Evolutionary conservation across 2,113 vertebrate genomes (phyloP), one percentile per base, ranked within the genome.

Genomic region (Caracal caracal): DNA sequence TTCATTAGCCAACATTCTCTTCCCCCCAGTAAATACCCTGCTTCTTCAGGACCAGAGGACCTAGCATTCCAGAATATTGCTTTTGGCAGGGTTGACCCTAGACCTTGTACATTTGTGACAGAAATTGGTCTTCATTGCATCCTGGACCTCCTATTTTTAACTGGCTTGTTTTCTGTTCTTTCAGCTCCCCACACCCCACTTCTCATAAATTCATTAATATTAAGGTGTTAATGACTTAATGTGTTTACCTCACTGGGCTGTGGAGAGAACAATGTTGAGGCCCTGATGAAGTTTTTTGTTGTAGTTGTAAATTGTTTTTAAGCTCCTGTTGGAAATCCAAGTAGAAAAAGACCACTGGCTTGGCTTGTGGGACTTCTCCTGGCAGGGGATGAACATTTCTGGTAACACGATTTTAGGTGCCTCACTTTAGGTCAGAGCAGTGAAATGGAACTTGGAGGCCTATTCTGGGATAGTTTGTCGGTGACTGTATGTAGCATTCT

Each of bases 61-160:
- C 65, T 95, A 93, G 73, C 22, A 12, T 96, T 97, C 51, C 68
- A 56, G 43, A 96, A 88, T 95, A 91, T 33, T 78, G 79, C 40
- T 96, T 95, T 91, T 40, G 75, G 15, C 35, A 53, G 73, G 37
- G 24, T 78, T 82, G 71, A 76, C 56, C 56, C 22, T 76, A 88
- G 85, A 73, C 26, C 6, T 73, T 84, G 65, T 80, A 53, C 65
- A 40, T 96, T 35, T 95, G 33, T 93, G 75, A 51, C 43, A 94
- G 87, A 93, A 94, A 88, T 90, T 88, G 97, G 61, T 93, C 47
- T 83, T 76, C 85, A 95, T 59, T 91, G 68, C 35, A 33, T 91
- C 22, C 35, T 73, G 65, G 87, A 95, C 22, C 35, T 89, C 37
- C 61, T 93, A 19, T 86, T 90, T 96, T 95, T 94, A 95, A 68